Conservation (phyloP, 1,140 invertebrate species). For the Meloidogyne exigua region DNA sequence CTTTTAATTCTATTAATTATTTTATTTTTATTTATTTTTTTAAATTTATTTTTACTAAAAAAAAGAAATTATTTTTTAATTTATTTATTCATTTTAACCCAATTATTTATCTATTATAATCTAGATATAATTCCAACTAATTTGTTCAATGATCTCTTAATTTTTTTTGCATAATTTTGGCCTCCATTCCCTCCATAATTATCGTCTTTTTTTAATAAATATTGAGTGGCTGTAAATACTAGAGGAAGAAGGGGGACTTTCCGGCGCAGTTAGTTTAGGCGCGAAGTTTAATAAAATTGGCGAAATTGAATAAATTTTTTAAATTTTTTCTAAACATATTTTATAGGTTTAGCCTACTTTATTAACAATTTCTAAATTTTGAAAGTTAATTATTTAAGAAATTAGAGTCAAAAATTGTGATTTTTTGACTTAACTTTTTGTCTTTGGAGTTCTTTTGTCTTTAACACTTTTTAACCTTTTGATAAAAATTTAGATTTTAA, state of each 20-base stretch:
- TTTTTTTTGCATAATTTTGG: neutral
- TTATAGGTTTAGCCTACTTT: neutral
- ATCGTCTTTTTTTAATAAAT: neutral
- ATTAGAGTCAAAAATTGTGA: no score
- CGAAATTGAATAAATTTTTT: neutral
- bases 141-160: constrained; percentile 2
- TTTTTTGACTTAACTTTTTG: no score
- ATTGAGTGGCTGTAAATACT: neutral
- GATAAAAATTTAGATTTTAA: no score
- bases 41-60: no score
- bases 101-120: neutral
- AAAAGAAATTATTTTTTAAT: no score
- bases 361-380: no score
- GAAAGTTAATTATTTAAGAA: no score
- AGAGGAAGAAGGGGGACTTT: neutral
- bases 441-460: no score
- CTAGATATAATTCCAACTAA: neutral
- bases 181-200: neutral
- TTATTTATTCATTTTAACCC: no score
- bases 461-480: no score
- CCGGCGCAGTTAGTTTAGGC: neutral
- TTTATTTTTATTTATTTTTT: no score
- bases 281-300: neutral
- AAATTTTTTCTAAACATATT: neutral
- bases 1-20: no score